Percentiles rank a stretch among this genome's conserved stretches.
These are phyloP conservation scores for Chloropsis cyanopogon DNA, from an alignment of 2,113 vertebrate species.

Conservation along the genomic window DNA sequence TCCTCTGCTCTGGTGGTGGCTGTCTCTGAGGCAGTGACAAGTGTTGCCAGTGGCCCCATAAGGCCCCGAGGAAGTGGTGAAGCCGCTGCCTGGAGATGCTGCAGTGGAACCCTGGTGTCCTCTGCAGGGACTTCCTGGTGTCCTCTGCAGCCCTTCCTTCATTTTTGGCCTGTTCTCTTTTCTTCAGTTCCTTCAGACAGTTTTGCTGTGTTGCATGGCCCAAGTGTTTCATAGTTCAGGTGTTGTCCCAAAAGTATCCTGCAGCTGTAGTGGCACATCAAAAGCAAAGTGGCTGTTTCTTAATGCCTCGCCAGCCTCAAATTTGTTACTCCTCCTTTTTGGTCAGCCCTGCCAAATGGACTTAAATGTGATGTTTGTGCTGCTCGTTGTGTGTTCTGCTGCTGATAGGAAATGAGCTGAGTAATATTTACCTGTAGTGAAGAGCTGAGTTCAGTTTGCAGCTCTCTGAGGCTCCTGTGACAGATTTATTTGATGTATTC, in stretches of 20 bases:
- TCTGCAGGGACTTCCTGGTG: background rate
- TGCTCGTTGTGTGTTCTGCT: background rate
- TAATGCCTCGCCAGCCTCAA: background rate
- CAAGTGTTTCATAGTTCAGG: background rate
- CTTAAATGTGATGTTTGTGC: background rate
- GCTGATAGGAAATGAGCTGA: background rate
- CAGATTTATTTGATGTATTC: background rate
- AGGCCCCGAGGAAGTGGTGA: background rate
- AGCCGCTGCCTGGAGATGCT: background rate
- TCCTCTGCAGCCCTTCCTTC: background rate
- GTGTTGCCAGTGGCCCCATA: background rate
- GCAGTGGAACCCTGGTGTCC: background rate
- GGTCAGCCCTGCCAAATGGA: background rate
- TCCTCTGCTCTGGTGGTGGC: background rate
- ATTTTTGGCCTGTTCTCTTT: background rate
- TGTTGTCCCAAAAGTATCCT: background rate
- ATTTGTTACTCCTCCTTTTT: background rate
- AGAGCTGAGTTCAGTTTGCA: background rate
- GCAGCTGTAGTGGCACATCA: background rate
- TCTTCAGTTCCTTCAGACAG: background rate
- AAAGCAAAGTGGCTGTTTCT: conserved; percentile 2
- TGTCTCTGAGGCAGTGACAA: background rate
- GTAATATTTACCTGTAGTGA: background rate
- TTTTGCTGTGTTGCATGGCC: fast-evolving
- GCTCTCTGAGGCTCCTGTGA: background rate